Evolutionary conservation across 2,113 vertebrate species (phyloP), one percentile per base, ranked within the genome.

Genomic region (Circaetus cinerascens): DNA sequence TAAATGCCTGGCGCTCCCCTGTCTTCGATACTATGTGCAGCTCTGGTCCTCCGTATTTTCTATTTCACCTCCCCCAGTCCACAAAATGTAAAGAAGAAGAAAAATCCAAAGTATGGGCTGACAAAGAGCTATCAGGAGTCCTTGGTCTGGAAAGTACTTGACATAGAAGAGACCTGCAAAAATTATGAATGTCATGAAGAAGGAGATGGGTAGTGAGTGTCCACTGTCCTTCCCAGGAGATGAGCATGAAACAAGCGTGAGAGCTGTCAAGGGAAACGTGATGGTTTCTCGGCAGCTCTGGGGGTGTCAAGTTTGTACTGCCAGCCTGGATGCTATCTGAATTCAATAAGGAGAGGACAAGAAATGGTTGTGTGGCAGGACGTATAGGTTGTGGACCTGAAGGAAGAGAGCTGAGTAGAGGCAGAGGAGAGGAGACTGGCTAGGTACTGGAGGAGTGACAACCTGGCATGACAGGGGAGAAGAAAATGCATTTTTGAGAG

Each of bases 261-360:
- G 36, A 72, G 68, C 17, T 73, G 19, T n/a, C 48, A 48, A 73
- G 30, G 17, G 36, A 20, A 64, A 83, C n/a, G 2, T 64, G 30
- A 13, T 66, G 68, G 13, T 27, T 88, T 50, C 26, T 78, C 3
- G 1, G 26, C 26, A 83, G 59, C 38, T 45, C 8, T 84, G 45
- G 25, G 36, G 15, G 68, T 84, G 23, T 46, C 38, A 64, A 41
- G 62, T 30, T 40, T 36, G 55, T 36, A 2, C 51, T 59, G 67
- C 34, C 5, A 17, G 16, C 26, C 1, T 1, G 34, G 23, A 57
- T 59, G 34, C 45, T 77, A 11, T 41, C 45, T 0, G 1, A 45
- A 38, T 71, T 78, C 66, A 21, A 0, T 40, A 45, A 32, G 26
- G 53, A 53, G 40, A 68, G 5, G 26, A 48, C 59, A 62, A 66